Evolutionary conservation across 1,140 invertebrate species (phyloP).

Genomic region (Drosophila funebris): DNA sequence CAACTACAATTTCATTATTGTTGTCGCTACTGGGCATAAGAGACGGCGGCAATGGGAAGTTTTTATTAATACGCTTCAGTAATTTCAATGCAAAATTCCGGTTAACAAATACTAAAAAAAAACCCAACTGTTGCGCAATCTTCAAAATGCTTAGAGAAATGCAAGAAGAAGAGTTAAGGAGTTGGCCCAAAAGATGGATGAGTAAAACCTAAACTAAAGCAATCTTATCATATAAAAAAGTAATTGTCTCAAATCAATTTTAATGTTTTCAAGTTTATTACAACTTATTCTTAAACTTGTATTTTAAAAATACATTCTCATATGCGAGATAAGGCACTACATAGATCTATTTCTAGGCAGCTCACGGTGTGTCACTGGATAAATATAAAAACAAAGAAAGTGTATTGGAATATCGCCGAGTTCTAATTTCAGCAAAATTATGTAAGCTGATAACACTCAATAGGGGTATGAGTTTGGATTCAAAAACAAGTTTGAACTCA

Average conservation of each 20-base stretch:
- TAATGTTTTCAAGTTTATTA: too few relatives aligned
- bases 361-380: neutral
- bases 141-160: neutral
- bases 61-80: constrained; percentile 56
- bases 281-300: too few relatives aligned
- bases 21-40: neutral
- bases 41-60: constrained; percentile 23
- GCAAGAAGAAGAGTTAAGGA: neutral
- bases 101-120: neutral
- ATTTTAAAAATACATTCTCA: too few relatives aligned
- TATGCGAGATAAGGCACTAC: too few relatives aligned
- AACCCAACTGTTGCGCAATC: constrained; percentile 50
- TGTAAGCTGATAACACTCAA: neutral
- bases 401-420: neutral
- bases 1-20: neutral
- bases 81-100: constrained; percentile 24
- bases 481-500: neutral
- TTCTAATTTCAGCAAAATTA: neutral
- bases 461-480: neutral
- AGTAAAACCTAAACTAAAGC: too few relatives aligned
- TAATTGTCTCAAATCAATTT: too few relatives aligned
- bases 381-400: neutral
- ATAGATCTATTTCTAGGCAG: neutral
- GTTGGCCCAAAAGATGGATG: too few relatives aligned
- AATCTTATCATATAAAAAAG: too few relatives aligned